Evolutionary conservation across 2,888 invertebrate genomes (phyloP), one percentile per base, ranked within the genome.

Genomic region (Limnephilus auricula): DNA sequence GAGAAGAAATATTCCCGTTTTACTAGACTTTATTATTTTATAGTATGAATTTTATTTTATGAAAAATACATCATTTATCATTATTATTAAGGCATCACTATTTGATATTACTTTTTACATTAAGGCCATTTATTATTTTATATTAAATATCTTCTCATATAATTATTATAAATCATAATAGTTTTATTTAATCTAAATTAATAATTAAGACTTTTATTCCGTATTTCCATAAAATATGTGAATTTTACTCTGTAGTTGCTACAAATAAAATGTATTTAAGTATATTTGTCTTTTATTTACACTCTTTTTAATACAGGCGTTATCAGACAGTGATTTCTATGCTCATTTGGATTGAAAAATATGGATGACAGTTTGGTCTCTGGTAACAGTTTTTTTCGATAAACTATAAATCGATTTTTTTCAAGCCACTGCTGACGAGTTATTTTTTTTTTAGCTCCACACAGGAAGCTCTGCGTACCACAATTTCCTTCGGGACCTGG

Each of bases 241-340:
- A 45, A 50, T 85, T 85, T 85, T 45, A 85, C 31, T 86, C 50
- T n/a, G 45, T 86, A 86, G 86, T 86, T 65, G 45, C 86, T 86
- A 45, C 86, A 86, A 86, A 86, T 86, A 86, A 86, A 86, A 50
- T 65, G 86, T 86, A 86, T 86, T 45, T 30, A 65, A 86, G 45
- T 40, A 83, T n/a, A 85, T n/a, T 15, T 40, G 34, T 89, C 9
- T 89, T 89, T 65, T 25, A 86, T 86, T 86, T 40, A 31, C 5
- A 65, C 2, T 40, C 0, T 40, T 40, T 40, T 40, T 40, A n/a
- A n/a, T n/a, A n/a, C n/a, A n/a, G n/a, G n/a, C n/a, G n/a, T n/a
- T n/a, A n/a, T n/a, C n/a, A n/a, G n/a, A n/a, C n/a, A n/a, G n/a
- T n/a, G n/a, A n/a, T n/a, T n/a, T n/a, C n/a, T n/a, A n/a, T n/a